These are phyloP conservation scores for Tholera decimalis DNA, from an alignment of 2,888 invertebrate species.

Conservation along the genomic window DNA sequence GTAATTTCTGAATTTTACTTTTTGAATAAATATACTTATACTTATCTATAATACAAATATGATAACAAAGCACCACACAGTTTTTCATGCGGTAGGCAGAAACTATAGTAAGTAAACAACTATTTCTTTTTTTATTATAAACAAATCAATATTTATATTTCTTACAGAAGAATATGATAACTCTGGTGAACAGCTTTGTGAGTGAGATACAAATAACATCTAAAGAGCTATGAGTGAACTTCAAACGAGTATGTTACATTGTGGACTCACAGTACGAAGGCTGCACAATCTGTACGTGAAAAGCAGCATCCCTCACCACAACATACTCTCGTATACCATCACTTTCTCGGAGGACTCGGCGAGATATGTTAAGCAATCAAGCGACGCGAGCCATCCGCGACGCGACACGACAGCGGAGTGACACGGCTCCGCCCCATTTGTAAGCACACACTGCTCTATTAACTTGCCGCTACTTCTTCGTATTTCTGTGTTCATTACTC, in stretches of 20 bases:
- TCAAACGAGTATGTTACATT: too few relatives aligned
- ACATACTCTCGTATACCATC: conserved; percentile 50
- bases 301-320: neutral
- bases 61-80: too few relatives aligned
- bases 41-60: too few relatives aligned
- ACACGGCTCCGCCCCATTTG: conserved; percentile 65
- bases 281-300: neutral
- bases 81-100: too few relatives aligned
- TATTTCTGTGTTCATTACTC: conserved; percentile 78
- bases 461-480: conserved; percentile 75
- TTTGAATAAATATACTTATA: too few relatives aligned
- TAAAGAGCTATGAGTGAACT: neutral
- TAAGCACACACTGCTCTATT: conserved; percentile 74
- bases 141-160: too few relatives aligned
- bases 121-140: too few relatives aligned
- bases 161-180: neutral
- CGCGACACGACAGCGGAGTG: conserved; percentile 35
- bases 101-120: too few relatives aligned
- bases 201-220: neutral
- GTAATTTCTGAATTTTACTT: too few relatives aligned
- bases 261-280: too few relatives aligned
- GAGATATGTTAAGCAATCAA: conserved; percentile 79
- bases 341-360: conserved; percentile 44
- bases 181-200: neutral
- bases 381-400: conserved; percentile 62